Conservation (phyloP, 2,797 vertebrate genomes). For the Zenarchopterus dispar region DNA sequence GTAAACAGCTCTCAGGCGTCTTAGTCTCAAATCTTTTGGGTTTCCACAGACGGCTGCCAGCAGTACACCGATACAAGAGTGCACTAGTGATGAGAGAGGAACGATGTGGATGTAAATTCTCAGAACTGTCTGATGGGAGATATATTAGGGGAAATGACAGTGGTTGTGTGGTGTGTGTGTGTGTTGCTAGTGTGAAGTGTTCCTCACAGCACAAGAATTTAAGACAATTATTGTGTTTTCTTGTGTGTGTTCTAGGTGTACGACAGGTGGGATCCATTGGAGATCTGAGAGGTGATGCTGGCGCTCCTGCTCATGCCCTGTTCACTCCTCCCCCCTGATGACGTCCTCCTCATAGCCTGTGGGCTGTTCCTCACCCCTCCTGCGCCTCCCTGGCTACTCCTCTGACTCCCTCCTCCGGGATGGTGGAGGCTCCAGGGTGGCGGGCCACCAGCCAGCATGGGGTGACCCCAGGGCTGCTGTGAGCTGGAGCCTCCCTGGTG, state of each 20-base stretch:
- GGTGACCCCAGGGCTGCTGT: constrained; percentile 92
- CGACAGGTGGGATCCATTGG: constrained; percentile 98
- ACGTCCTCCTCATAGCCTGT: constrained; percentile 95
- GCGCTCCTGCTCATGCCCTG: constrained; percentile 99
- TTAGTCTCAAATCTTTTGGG: constrained; percentile 38
- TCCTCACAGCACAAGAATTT: constrained; percentile 25
- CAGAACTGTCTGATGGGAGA: constrained; percentile 29
- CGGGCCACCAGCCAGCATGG: constrained; percentile 90
- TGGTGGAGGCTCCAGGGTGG: constrained; percentile 95
- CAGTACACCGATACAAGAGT: constrained; percentile 9
- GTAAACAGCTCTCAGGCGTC: constrained; percentile 18
- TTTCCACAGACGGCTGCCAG: constrained; percentile 63
- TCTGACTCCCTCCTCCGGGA: constrained; percentile 89
- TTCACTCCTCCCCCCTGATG: constrained; percentile 95
- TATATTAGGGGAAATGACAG: constrained; percentile 11
- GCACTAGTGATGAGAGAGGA: background rate
- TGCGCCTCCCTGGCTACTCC: constrained; percentile 88
- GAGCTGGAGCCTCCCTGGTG: constrained; percentile 79
- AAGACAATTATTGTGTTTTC: constrained; percentile 23
- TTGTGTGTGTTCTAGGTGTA: constrained; percentile 87
- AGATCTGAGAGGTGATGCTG: constrained; percentile 99
- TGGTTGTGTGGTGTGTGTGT: constrained; percentile 24
- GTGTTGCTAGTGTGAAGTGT: constrained; percentile 17
- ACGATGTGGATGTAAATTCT: constrained; percentile 28
- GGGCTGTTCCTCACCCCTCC: constrained; percentile 97